These are phyloP conservation scores for Brachionus plicatilis DNA, from an alignment of 1,140 invertebrate species.

Conservation along the genomic window DNA sequence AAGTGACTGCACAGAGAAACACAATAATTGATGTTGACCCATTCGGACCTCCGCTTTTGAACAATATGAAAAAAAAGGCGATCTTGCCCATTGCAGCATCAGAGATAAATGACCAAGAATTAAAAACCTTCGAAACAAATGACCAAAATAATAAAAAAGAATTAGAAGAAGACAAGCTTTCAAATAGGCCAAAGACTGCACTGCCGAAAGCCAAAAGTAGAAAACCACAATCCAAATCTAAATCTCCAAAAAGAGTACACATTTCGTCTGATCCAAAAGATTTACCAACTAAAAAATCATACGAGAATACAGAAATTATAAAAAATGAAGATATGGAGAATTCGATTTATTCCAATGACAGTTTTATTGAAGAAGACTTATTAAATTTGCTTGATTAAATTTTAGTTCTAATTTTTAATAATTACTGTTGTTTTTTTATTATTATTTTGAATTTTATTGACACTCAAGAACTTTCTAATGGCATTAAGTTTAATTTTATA, in stretches of 20 bases:
- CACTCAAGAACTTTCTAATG: not conserved
- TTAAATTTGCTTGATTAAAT: conserved; percentile 6
- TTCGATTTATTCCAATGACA: not conserved
- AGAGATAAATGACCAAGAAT: not conserved
- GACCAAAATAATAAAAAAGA: not conserved
- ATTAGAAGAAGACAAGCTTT: not conserved
- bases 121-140: not conserved
- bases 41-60: conserved; percentile 6
- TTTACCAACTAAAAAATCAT: not conserved
- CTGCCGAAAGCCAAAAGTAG: not conserved
- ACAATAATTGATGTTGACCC: conserved; percentile 25
- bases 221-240: conserved; percentile 26
- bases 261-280: conserved; percentile 25
- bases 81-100: not conserved
- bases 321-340: not conserved
- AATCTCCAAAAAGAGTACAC: conserved; percentile 34
- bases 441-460: not conserved
- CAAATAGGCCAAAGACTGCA: not conserved
- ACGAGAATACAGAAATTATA: not conserved
- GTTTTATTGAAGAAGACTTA: conserved; percentile 4
- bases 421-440: not conserved
- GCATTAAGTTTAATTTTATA: not conserved
- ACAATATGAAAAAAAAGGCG: not conserved
- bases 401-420: not conserved
- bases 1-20: conserved; percentile 41